Base-by-base conservation (phyloP, 2,113 vertebrate genomes). In the Arothron firmamentum region DNA sequence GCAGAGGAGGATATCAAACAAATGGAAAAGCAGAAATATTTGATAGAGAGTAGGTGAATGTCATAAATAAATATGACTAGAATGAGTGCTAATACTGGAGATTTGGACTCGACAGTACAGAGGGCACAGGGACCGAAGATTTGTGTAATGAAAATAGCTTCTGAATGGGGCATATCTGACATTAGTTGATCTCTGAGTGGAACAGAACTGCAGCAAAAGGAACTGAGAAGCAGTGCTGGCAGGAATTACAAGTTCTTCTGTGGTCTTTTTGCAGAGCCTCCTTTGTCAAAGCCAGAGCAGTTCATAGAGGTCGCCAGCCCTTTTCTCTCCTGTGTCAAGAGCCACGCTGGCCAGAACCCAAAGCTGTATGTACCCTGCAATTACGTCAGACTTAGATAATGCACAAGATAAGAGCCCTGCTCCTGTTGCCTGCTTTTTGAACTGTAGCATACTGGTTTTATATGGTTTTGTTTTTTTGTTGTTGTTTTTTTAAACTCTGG, bases 221-320 rank as follows among this genome's bases (percentile, higher is more conserved):
- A 16, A 43, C 10, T 12, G 75, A 42, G 59, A 78, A 65, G 46
- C 52, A 28, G 25, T 42, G 55, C 46, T 72, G 54, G 71, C 51
- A 69, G 75, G 53, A 63, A 64, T 31, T 64, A 28, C 52, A 53
- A 50, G 50, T 1, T 20, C 50, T 25, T 66, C 17, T 57, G 58
- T 52, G 57, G 18, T 55, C 11, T 41, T 65, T 72, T 76, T 50
- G 9, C 79, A 91, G 90, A 80, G 61, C 49, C 72, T 11, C 59
- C 59, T 34, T 66, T 84, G 59, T 75, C 80, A 60, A 86, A 88
- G 67, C 83, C 82, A 25, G 79, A 88, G 34, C 52, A 69, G 67
- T 90, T 88, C 77, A 76, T 91, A 42, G 85, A 87, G 63, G 72
- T 91, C 47, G 80, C 80, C 71, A 91, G 87, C 67, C 85, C 86